Evolutionary conservation across 30 jellyfish, hydroid and myxozoan species (phyloP).

Genomic region (Aurelia aurita): DNA sequence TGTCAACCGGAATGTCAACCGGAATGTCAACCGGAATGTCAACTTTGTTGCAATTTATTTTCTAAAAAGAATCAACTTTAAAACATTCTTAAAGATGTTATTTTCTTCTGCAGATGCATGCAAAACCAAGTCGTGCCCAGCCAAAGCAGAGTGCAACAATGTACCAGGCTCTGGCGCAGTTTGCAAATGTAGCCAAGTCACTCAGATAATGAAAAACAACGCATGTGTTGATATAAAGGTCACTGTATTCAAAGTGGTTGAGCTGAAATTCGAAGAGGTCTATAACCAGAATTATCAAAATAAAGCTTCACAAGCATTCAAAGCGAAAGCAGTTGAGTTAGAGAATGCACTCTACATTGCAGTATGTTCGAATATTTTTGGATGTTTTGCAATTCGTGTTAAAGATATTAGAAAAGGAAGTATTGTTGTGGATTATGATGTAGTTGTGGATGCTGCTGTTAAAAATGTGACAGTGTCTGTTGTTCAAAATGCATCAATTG

Average conservation of each 20-base stretch:
- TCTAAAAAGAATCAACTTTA: too few species aligned
- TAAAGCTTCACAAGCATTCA: constrained; percentile 21
- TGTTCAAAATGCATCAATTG: constrained; percentile 11
- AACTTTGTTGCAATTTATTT: too few species aligned
- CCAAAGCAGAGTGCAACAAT: neutral
- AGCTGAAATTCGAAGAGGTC: constrained; percentile 7
- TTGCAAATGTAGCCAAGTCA: constrained; percentile 2
- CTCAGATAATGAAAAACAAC: constrained; percentile 14
- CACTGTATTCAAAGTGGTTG: constrained; percentile 26
- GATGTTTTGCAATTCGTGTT: constrained; percentile 6
- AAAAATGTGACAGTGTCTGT: neutral
- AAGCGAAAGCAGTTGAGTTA: constrained; percentile 7
- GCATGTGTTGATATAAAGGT: constrained; percentile 1
- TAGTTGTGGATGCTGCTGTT: constrained; percentile 19
- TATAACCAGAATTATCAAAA: constrained; percentile 25
- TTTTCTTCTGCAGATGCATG: constrained; percentile 19
- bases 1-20: too few species aligned
- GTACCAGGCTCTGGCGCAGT: constrained; percentile 9
- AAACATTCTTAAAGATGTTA: too few species aligned
- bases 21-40: too few species aligned
- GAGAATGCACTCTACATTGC: constrained; percentile 13
- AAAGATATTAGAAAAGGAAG: constrained; percentile 21
- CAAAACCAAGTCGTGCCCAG: constrained; percentile 6
- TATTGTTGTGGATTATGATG: constrained; percentile 17
- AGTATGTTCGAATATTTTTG: neutral